Evolutionary conservation across 2,888 invertebrate species (phyloP).

Genomic region (Cataglyphis cursor): DNA sequence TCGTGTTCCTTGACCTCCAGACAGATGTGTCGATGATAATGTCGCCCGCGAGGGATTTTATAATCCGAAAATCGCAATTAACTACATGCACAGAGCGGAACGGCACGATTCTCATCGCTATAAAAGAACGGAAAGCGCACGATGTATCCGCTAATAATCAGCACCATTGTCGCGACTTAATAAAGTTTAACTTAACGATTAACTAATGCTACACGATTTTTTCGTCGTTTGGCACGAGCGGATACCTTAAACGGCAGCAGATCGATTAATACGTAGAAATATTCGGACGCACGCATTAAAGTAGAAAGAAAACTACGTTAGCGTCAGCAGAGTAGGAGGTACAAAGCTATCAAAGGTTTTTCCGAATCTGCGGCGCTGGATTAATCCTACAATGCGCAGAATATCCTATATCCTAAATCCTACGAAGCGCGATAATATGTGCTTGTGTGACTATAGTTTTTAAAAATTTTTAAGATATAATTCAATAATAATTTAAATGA

Average conservation of each 20-base stretch:
- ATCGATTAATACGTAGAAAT: slow-evolving; percentile 38
- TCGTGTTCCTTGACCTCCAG: not conserved
- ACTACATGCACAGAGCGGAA: slow-evolving; percentile 37
- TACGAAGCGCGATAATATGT: not conserved
- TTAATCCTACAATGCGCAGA: slow-evolving; percentile 20
- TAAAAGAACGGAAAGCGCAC: slow-evolving; percentile 48
- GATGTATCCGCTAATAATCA: slow-evolving; percentile 27
- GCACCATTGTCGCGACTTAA: slow-evolving; percentile 46
- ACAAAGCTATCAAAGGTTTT: slow-evolving; percentile 38
- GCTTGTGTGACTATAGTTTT: not conserved
- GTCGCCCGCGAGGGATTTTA: slow-evolving; percentile 12
- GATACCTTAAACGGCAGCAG: slow-evolving; percentile 30
- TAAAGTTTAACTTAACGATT: slow-evolving; percentile 46
- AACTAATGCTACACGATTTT: slow-evolving; percentile 38
- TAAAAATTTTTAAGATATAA: not conserved
- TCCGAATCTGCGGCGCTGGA: slow-evolving; percentile 24
- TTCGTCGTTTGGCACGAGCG: slow-evolving; percentile 49
- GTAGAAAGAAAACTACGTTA: slow-evolving; percentile 36
- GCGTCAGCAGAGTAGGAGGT: slow-evolving; percentile 34
- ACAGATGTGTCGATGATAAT: not conserved
- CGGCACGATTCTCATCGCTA: slow-evolving; percentile 43
- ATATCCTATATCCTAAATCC: too few species aligned
- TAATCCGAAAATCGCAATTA: slow-evolving; percentile 46
- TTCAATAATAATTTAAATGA: too few species aligned
- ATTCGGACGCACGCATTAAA: slow-evolving; percentile 21